Evolutionary conservation across 2,113 vertebrate species (phyloP).

Genomic region (Crotalus viridis): DNA sequence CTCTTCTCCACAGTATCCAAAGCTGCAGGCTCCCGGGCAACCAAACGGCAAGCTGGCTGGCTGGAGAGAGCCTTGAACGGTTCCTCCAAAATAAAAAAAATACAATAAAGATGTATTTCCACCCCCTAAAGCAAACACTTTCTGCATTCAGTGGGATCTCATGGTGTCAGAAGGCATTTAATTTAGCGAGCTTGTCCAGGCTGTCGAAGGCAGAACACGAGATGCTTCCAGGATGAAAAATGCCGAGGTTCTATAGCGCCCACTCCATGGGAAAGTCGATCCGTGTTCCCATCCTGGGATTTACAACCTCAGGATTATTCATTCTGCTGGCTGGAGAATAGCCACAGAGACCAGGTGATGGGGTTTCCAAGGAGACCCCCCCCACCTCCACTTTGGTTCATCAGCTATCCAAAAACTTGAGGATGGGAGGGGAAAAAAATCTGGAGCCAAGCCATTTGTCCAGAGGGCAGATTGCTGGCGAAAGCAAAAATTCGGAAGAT

Average conservation of each 20-base stretch:
- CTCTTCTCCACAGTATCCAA: background rate
- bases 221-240: constrained; percentile 23
- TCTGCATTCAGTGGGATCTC: background rate
- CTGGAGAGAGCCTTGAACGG: background rate
- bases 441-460: background rate
- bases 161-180: background rate
- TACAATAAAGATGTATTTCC: too few relatives aligned
- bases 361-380: background rate
- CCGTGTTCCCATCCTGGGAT: background rate
- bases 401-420: too few relatives aligned
- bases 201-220: background rate
- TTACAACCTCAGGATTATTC: background rate
- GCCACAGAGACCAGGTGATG: background rate
- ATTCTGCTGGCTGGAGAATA: background rate
- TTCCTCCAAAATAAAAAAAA: background rate
- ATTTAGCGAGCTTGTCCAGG: constrained; percentile 3
- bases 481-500: background rate
- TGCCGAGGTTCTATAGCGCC: background rate
- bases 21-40: background rate
- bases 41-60: background rate
- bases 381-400: too few relatives aligned
- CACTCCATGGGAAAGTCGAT: background rate
- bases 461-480: background rate
- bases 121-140: background rate
- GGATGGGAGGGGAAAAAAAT: background rate